These are phyloP conservation scores for Onchidella celtica DNA, from an alignment of 2,888 invertebrate genomes.

Conservation along the genomic window DNA sequence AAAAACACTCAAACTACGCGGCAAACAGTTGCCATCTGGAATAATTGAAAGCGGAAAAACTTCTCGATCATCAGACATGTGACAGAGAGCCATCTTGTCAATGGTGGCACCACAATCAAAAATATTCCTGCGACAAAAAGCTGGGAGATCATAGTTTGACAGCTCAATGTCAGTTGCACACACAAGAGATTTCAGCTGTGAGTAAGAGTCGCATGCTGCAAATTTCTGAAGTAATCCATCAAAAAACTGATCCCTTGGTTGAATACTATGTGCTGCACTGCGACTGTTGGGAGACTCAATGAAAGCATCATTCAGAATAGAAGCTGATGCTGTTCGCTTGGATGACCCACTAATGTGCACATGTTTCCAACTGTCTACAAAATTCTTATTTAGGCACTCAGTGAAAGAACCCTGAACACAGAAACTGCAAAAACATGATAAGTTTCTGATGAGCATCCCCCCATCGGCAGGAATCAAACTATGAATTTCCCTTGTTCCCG, in stretches of 20 bases:
- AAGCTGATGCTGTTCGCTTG: background rate
- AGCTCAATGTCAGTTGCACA: background rate
- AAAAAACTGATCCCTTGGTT: background rate
- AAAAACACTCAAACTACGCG: constrained; percentile 37
- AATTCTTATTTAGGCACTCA: background rate
- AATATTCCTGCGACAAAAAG: background rate
- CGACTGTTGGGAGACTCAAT: background rate
- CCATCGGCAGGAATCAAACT: background rate
- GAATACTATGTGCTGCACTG: background rate
- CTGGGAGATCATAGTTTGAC: background rate
- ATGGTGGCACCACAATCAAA: background rate
- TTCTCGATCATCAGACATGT: background rate
- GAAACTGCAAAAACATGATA: background rate
- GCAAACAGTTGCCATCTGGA: constrained; percentile 50
- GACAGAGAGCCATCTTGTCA: background rate
- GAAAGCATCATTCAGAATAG: background rate
- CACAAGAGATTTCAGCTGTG: background rate
- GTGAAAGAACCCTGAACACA: background rate
- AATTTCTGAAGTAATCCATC: background rate
- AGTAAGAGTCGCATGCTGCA: background rate
- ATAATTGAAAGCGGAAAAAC: background rate
- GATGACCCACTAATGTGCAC: background rate
- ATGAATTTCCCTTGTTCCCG: background rate
- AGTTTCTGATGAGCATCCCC: background rate
- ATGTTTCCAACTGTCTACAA: background rate